These are phyloP conservation scores for Masnerella sp. DNA, from an alignment of 2,888 invertebrate species.

Conservation along the genomic window DNA sequence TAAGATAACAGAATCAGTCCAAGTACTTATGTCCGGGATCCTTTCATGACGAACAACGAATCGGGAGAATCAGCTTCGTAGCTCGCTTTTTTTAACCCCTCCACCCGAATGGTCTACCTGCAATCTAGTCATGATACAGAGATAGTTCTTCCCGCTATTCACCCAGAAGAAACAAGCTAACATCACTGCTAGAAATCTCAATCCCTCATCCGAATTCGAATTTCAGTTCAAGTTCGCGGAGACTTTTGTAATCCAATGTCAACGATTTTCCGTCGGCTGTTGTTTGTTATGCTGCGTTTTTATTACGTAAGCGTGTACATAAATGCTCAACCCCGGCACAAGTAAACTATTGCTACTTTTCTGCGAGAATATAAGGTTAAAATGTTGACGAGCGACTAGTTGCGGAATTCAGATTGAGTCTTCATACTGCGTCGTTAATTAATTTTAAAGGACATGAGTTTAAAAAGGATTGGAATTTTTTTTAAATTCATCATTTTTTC, in stretches of 20 bases:
- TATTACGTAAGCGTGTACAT: constrained; percentile 25
- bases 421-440: constrained; percentile 29
- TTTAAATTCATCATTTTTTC: no score
- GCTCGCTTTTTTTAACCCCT: constrained; percentile 5
- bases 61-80: constrained; percentile 16
- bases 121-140: constrained; percentile 41
- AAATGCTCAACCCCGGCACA: constrained; percentile 48
- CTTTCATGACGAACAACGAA: constrained; percentile 23
- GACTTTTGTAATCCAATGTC: constrained; percentile 12
- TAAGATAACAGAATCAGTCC: constrained; percentile 32
- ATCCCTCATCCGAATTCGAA: not conserved
- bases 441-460: not conserved
- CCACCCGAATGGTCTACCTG: constrained; percentile 24
- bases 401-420: constrained; percentile 15
- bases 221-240: not conserved
- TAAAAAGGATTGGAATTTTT: not conserved
- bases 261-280: constrained; percentile 10
- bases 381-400: constrained; percentile 8
- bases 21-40: constrained; percentile 44
- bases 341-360: constrained; percentile 7
- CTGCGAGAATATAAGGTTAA: not conserved
- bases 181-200: not conserved
- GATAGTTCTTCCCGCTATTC: constrained; percentile 21
- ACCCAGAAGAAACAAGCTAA: not conserved
- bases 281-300: constrained; percentile 22